Percentiles rank a stretch among this genome's conserved stretches.
Evolutionary conservation across 2,113 vertebrate species (phyloP).

Genomic region (Perognathus longimembris): DNA sequence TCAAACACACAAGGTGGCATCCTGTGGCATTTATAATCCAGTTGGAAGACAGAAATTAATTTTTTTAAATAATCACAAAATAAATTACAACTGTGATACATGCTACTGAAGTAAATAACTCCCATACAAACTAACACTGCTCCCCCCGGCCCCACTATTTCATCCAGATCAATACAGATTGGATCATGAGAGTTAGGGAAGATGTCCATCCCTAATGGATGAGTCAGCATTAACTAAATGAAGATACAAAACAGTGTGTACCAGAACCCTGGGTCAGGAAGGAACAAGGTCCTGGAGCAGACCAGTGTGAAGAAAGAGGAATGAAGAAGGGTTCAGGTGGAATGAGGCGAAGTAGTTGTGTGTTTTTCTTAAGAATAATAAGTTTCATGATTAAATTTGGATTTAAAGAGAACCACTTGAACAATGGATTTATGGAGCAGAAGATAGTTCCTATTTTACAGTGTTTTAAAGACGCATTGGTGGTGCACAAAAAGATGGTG

Average conservation of each 20-base stretch:
- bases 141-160: not conserved
- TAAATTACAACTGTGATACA: not conserved
- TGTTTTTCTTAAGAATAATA: not conserved
- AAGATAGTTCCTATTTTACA: not conserved
- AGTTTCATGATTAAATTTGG: not conserved
- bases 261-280: not conserved
- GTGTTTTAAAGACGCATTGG: constrained; percentile 15
- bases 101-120: not conserved
- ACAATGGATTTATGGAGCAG: not conserved
- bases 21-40: not conserved
- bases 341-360: not conserved
- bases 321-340: not conserved
- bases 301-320: not conserved
- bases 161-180: not conserved
- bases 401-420: not conserved
- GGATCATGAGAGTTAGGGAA: not conserved
- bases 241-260: not conserved
- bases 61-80: not conserved
- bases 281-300: not conserved
- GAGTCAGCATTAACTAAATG: not conserved
- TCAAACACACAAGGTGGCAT: not conserved
- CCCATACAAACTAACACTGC: not conserved
- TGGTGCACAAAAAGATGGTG: not conserved
- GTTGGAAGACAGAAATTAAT: not conserved
- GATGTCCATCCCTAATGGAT: not conserved